These are phyloP conservation scores for Tetramorium parvispinum DNA, from an alignment of 1,140 invertebrate genomes.

Conservation along the genomic window DNA sequence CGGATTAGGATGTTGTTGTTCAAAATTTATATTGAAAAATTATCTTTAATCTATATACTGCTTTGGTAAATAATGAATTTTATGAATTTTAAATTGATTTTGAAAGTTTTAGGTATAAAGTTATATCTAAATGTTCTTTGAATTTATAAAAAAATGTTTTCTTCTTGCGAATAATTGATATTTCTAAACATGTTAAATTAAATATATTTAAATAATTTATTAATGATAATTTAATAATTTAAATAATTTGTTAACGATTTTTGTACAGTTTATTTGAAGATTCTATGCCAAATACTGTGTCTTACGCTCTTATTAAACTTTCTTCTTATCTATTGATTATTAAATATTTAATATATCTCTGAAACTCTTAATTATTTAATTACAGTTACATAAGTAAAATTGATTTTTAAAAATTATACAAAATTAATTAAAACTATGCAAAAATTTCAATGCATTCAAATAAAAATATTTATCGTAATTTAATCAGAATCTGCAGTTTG, in stretches of 20 bases:
- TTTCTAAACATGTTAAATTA: constrained; percentile 18
- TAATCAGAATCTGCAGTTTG: constrained; percentile 26
- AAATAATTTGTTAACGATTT: constrained; percentile 12
- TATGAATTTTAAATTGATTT: not conserved
- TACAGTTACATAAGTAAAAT: constrained; percentile 2
- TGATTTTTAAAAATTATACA: constrained; percentile 14
- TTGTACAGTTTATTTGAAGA: constrained; percentile 24
- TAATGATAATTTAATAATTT: too few relatives aligned
- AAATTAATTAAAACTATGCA: not conserved
- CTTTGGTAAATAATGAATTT: not conserved
- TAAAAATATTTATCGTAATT: not conserved
- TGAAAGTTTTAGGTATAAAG: not conserved
- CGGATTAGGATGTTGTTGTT: not conserved
- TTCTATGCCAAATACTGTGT: not conserved
- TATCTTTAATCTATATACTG: not conserved
- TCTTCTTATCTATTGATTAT: not conserved
- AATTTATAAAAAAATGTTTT: constrained; percentile 16
- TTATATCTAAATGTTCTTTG: not conserved
- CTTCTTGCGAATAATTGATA: not conserved
- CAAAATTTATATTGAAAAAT: not conserved
- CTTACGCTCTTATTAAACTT: not conserved
- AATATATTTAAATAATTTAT: constrained; percentile 29
- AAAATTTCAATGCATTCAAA: not conserved
- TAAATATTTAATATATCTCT: not conserved
- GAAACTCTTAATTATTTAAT: not conserved